Conservation (phyloP, 2,888 invertebrate genomes). For the Pherbina coryleti region DNA sequence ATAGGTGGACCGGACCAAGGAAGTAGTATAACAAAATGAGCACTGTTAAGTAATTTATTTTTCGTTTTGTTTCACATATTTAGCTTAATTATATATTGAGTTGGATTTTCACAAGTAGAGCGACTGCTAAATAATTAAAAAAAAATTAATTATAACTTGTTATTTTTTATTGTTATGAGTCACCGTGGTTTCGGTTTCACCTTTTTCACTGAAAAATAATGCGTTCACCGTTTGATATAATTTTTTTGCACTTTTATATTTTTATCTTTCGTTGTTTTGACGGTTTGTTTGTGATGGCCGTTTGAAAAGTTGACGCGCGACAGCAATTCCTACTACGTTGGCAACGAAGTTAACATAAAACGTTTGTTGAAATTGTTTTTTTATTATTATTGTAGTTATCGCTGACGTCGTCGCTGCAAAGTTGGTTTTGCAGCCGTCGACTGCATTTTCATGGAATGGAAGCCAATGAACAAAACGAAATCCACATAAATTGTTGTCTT, state of each 20-base stretch:
- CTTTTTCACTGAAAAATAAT: too few relatives aligned
- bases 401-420: conserved; percentile 43
- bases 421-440: conserved; percentile 48
- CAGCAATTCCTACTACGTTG: conserved; percentile 33
- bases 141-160: neutral
- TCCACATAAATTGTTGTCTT: conserved; percentile 7
- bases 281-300: conserved; percentile 7
- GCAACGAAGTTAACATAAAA: neutral
- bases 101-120: too few relatives aligned
- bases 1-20: neutral
- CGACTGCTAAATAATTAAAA: neutral
- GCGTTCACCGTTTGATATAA: neutral
- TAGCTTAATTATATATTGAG: neutral
- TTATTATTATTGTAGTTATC: conserved; percentile 40
- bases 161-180: neutral
- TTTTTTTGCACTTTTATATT: neutral
- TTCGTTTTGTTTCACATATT: neutral
- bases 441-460: conserved; percentile 62
- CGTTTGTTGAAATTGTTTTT: conserved; percentile 38
- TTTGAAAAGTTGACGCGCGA: neutral
- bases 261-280: neutral
- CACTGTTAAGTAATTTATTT: neutral
- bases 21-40: neutral
- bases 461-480: conserved; percentile 31
- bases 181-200: neutral